phyloP scores from a whole-genome alignment of 1,140 invertebrate genomes.

The Pomacea maculata region DNA sequence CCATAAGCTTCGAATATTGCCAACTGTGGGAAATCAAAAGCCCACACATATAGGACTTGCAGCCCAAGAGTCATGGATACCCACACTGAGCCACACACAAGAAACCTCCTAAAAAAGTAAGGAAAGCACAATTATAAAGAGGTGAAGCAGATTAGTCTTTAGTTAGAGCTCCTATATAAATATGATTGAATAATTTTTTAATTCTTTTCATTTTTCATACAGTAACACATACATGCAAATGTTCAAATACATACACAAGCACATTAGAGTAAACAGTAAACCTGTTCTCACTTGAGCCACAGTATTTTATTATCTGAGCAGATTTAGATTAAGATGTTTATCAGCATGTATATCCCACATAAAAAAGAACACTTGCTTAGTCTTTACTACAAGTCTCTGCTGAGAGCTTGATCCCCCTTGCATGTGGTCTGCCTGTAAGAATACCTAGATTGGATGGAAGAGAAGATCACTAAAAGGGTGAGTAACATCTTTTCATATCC shows the following conservation, averaged over 20 bases:
- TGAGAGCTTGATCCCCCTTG: conserved; percentile 55
- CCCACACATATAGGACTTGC: conserved; percentile 57
- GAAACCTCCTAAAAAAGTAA: conserved; percentile 42
- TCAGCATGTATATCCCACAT: not conserved
- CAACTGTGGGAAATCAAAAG: conserved; percentile 55
- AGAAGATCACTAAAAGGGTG: not conserved
- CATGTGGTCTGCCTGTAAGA: conserved; percentile 74
- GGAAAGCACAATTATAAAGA: conserved; percentile 13
- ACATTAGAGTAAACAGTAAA: not conserved
- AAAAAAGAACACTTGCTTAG: conserved; percentile 41
- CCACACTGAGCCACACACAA: conserved; percentile 54
- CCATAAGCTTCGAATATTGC: conserved; percentile 47
- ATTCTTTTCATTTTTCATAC: not conserved
- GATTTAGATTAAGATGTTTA: not conserved
- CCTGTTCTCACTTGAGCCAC: not conserved
- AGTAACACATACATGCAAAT: not conserved
- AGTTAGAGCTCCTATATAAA: not conserved
- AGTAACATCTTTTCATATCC: too few relatives aligned
- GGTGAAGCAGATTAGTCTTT: not conserved
- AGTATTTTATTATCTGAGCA: not conserved
- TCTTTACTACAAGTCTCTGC: conserved; percentile 53
- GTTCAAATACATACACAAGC: not conserved
- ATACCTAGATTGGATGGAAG: conserved; percentile 71
- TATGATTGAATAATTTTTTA: not conserved
- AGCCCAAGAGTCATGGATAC: conserved; percentile 51